Evolutionary conservation across 2,888 invertebrate genomes (phyloP), one percentile per base, ranked within the genome.

Genomic region (Trichopoda pennipes): DNA sequence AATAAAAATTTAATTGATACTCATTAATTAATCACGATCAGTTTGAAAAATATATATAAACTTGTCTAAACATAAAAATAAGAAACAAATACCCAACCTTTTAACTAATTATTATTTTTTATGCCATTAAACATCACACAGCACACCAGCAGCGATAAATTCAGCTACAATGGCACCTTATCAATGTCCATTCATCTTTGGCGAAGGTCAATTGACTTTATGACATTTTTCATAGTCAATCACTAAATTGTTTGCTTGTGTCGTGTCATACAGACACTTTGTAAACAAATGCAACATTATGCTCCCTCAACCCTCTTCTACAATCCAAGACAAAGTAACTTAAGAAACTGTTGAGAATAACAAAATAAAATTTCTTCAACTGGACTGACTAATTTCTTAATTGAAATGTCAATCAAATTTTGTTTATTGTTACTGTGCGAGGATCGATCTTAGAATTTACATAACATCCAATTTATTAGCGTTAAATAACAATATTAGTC

Each of bases 361-460:
- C 17, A 19, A 19, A 49, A 49, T 70, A 49, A 49, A 19, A 17
- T 21, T 12, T 42, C 17, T 28, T 61, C 68, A 82, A 75, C 56
- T 56, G 58, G 88, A 84, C 85, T 86, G 87, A 87, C 87, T 85
- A 88, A 89, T 87, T 87, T 87, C 85, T 88, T 88, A 88, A 88
- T 89, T 89, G 88, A 88, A 87, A 85, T 88, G 88, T 87, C 88
- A 87, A 88, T 88, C 88, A 88, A 85, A 82, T 81, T 19, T 55
- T 55, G 58, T 63, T 51, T 70, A 53, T 63, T 23, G 17, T 64
- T 47, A 10, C 17, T 53, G 19, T 55, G 28, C 55, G 68, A 44
- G 21, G 21, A 38, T 38, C 1, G 6, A 35, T 38, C 35, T 1
- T 7, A n/a, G 7, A 35, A 35, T 44, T 44, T 6, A 12, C 16